Conservation (phyloP, 1,140 invertebrate genomes). For the Nomia melanderi region DNA sequence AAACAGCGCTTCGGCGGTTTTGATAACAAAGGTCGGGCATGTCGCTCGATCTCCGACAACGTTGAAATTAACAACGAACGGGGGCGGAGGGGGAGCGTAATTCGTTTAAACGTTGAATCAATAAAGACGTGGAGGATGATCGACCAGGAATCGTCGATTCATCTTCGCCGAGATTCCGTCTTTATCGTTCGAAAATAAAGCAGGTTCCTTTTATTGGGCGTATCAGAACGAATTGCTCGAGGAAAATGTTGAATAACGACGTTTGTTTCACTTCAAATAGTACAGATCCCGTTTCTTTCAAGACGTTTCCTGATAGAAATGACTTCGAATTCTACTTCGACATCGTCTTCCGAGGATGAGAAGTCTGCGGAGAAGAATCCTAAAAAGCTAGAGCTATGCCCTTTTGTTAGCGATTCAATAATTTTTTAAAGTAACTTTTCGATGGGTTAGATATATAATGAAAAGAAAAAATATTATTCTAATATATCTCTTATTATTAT, state of each 20-base stretch:
- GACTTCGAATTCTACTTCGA: background rate
- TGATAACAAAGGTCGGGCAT: constrained; percentile 11
- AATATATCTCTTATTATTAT: background rate
- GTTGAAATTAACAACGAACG: constrained; percentile 2
- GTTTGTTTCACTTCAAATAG: constrained; percentile 16
- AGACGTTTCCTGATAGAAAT: constrained; percentile 16
- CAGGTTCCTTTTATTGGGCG: background rate
- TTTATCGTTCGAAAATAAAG: background rate
- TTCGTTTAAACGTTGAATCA: too few species aligned
- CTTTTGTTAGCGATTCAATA: constrained; percentile 41
- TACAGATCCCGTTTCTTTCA: background rate
- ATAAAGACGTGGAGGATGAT: too few species aligned
- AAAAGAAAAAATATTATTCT: too few species aligned
- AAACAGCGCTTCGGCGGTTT: background rate
- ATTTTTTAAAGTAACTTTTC: background rate
- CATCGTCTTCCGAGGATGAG: background rate
- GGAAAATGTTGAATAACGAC: background rate
- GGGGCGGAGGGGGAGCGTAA: background rate
- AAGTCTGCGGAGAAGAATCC: background rate
- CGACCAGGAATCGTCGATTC: too few species aligned
- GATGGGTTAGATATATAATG: background rate
- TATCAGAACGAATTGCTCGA: background rate
- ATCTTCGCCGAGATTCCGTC: too few species aligned
- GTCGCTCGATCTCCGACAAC: background rate
- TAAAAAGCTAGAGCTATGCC: constrained; percentile 25